Percentiles rank a stretch among this genome's conserved stretches.
Conservation (phyloP, 2,888 invertebrate species). For the Steinernema scapterisci region DNA sequence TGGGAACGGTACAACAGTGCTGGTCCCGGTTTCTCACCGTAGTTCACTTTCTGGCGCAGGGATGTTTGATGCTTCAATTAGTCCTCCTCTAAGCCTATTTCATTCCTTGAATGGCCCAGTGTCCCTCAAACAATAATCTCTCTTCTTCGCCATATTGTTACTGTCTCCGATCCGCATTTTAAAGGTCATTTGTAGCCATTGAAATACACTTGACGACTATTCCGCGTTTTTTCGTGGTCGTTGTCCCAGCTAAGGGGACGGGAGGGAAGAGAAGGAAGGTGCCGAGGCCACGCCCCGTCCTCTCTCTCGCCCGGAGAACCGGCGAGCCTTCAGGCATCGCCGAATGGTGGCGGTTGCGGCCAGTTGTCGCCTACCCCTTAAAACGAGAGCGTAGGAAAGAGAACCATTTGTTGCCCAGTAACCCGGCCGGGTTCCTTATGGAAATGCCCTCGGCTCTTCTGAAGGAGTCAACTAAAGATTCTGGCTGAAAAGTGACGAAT, state of each 20-base stretch:
- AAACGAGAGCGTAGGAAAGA: not conserved
- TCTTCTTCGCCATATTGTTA: too few species aligned
- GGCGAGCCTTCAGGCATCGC: not conserved
- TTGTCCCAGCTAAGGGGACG: not conserved
- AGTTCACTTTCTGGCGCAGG: too few species aligned
- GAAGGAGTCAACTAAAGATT: not conserved
- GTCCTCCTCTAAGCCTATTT: too few species aligned
- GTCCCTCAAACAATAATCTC: too few species aligned
- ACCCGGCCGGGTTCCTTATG: not conserved
- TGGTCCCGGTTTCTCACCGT: too few species aligned
- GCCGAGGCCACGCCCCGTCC: constrained; percentile 3
- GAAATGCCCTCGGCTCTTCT: not conserved
- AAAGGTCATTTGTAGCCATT: not conserved
- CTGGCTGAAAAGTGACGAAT: not conserved
- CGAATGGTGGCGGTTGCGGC: not conserved
- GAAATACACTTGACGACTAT: not conserved
- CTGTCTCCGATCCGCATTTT: not conserved
- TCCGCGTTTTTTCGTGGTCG: too few species aligned
- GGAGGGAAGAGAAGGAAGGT: not conserved
- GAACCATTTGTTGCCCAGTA: not conserved
- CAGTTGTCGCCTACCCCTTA: not conserved
- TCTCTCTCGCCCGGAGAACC: not conserved
- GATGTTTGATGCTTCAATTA: too few species aligned
- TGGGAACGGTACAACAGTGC: too few species aligned
- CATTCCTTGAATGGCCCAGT: too few species aligned